Evolutionary conservation across 1,140 invertebrate genomes (phyloP), one percentile per base, ranked within the genome.

Genomic region (Heliconius himera): DNA sequence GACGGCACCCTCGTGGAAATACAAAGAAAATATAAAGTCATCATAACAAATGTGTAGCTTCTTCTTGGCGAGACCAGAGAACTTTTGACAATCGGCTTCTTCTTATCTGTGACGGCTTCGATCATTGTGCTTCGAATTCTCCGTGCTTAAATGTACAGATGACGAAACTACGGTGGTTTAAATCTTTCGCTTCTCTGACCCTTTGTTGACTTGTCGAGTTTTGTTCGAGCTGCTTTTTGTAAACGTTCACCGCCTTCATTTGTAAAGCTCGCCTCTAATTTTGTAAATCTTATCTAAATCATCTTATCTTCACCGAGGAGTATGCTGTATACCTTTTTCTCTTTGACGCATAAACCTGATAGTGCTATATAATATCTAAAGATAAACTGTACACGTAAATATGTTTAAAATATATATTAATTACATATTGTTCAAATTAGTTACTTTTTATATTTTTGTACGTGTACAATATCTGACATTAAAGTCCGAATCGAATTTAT

Each of bases 1-100:
- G 85, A 88, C 82, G 78, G 86, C 84, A 89, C 88, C 87, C 86
- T 89, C 76, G 79, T 85, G 81, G 54, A 78, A 78, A 80, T 76
- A 93, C 89, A 93, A 94, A 93, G 91, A 89, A 94, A 94, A 89
- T 83, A 94, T 93, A 90, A 90, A 93, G 89, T 93, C 91, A 94
- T 94, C 92, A 92, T 89, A 93, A 93, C 91, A 94, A 93, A 94
- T 93, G 89, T 87, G 86, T 85, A 86, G 82, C 85, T 84, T 84
- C 85, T 88, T 83, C 79, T 79, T 77, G 79, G 51, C 66, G 84
- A 87, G 86, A 87, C 85, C 89, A 88, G 81, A 83, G 88, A 90
- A 91, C 90, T 92, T 84, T 85, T 84, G 80, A 94, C 90, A 94
- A 92, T 93, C 90, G 88, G 85, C 78, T 84, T 87, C 85, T 85